phyloP scores from a whole-genome alignment of 2,888 invertebrate species.

The Clostera curtula region DNA sequence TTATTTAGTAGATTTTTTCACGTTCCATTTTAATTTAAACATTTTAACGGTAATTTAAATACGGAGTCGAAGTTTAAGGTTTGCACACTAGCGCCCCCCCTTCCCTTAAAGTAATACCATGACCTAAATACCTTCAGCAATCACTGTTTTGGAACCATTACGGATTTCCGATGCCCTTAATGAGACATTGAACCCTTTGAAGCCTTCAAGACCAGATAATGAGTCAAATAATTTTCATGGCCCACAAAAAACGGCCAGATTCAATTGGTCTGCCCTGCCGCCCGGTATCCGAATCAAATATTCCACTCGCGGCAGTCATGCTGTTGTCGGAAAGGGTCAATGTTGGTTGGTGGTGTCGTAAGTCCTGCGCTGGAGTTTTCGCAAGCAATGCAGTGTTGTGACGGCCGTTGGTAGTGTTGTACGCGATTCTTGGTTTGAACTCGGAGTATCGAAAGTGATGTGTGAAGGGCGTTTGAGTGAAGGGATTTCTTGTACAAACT shows the following conservation, averaged over 20 bases:
- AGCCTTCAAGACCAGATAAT: conserved; percentile 12
- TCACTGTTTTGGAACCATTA: conserved; percentile 7
- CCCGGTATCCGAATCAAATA: neutral
- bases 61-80: neutral
- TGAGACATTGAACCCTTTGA: conserved; percentile 18
- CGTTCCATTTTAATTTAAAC: no score
- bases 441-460: conserved; percentile 20
- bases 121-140: conserved; percentile 11
- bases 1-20: no score
- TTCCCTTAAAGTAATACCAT: conserved; percentile 2
- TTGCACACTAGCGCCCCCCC: neutral
- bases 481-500: conserved; percentile 16
- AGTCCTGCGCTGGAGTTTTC: conserved; percentile 31
- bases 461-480: conserved; percentile 12
- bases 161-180: conserved; percentile 8
- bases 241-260: conserved; percentile 12
- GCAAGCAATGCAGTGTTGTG: conserved; percentile 28
- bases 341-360: conserved; percentile 15
- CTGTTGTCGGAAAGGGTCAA: conserved; percentile 13
- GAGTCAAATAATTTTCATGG: conserved; percentile 14
- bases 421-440: conserved; percentile 18
- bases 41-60: no score
- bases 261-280: conserved; percentile 4
- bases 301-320: conserved; percentile 2
- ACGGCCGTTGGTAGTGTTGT: conserved; percentile 17